Conservation (phyloP, 2,113 vertebrate species). For the Lasiurus borealis region DNA sequence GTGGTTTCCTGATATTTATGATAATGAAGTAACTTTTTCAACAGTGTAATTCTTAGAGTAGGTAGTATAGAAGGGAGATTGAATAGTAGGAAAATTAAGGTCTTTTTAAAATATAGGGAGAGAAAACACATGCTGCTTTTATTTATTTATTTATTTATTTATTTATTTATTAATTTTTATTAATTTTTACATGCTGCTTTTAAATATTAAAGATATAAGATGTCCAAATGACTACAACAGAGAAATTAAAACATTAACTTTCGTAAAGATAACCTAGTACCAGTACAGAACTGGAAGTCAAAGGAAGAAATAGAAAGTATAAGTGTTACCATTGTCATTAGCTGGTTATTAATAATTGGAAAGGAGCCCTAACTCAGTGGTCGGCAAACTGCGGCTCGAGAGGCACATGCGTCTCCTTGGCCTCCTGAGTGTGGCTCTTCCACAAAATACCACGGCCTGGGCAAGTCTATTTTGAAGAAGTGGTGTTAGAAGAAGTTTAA, state of each 20-base stretch:
- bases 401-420: too few species aligned
- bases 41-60: neutral
- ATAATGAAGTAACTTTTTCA: neutral
- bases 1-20: neutral
- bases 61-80: neutral
- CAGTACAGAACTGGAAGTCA: neutral
- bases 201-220: neutral
- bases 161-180: too few species aligned
- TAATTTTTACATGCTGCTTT: neutral
- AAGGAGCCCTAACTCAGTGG: neutral
- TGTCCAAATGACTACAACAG: neutral
- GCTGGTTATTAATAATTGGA: neutral
- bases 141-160: too few species aligned
- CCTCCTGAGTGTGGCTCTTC: too few species aligned
- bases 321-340: neutral
- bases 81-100: neutral
- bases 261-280: neutral
- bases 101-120: neutral
- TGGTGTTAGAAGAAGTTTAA: too few species aligned
- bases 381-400: too few species aligned
- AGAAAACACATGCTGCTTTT: conserved; percentile 13
- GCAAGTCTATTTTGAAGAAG: too few species aligned
- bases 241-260: neutral
- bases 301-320: neutral
- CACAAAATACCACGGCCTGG: too few species aligned